Evolutionary conservation across 2,797 vertebrate genomes (phyloP).

Genomic region (Lycodopsis pacificus): DNA sequence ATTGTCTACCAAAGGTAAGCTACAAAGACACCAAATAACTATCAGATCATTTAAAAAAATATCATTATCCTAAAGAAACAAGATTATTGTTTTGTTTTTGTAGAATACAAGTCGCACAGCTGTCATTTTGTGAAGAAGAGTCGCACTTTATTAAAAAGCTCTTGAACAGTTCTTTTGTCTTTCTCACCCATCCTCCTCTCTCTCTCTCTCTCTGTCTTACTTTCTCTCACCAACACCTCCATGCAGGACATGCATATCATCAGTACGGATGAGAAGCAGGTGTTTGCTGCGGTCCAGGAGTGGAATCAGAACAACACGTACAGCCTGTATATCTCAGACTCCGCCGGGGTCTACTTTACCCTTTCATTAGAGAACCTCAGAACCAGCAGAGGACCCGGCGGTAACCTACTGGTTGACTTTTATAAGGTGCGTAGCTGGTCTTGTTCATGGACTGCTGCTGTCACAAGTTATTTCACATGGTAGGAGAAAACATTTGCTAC

Average conservation of each 20-base stretch:
- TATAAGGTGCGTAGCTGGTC: constrained; percentile 90
- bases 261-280: constrained; percentile 96
- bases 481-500: not conserved
- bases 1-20: constrained; percentile 91
- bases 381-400: constrained; percentile 91
- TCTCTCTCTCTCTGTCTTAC: constrained; percentile 21
- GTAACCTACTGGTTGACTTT: constrained; percentile 96
- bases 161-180: constrained; percentile 22
- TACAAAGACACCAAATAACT: constrained; percentile 6
- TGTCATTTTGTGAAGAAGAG: constrained; percentile 33
- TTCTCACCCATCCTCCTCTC: constrained; percentile 11
- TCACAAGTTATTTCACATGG: not conserved
- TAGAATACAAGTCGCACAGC: not conserved
- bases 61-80: constrained; percentile 9
- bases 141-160: constrained; percentile 18
- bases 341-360: constrained; percentile 92
- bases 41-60: constrained; percentile 11
- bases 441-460: constrained; percentile 38
- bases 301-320: constrained; percentile 98
- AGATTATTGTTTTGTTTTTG: constrained; percentile 16
- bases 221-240: constrained; percentile 10
- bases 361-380: constrained; percentile 94
- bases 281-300: constrained; percentile 95
- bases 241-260: constrained; percentile 98
- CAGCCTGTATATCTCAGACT: constrained; percentile 96